Percentiles rank a stretch among this genome's conserved stretches.
Evolutionary conservation across 2,113 vertebrate genomes (phyloP).

Genomic region (Platichthys flesus): DNA sequence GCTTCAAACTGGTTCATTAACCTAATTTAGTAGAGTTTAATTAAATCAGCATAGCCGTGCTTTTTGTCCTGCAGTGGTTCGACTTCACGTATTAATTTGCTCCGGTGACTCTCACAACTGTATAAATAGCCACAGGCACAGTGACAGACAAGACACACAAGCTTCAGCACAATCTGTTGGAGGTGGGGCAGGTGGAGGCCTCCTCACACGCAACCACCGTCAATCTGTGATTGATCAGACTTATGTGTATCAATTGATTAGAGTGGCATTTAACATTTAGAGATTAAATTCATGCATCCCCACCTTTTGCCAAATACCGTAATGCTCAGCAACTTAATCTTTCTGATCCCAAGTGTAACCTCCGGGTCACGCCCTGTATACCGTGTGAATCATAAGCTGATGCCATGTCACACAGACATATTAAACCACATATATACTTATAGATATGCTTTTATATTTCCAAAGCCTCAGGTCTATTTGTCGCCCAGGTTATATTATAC

Average conservation of each 20-base stretch:
- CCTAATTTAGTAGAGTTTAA: constrained; percentile 1
- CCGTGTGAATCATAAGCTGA: constrained; percentile 1
- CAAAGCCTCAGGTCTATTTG: too few relatives aligned
- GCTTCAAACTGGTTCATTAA: constrained; percentile 12
- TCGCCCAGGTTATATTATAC: too few relatives aligned
- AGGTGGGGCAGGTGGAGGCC: constrained; percentile 13
- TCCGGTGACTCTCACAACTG: constrained; percentile 30
- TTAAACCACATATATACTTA: constrained; percentile 17
- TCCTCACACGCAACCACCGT: not conserved
- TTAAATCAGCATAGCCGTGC: constrained; percentile 21
- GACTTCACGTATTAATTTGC: constrained; percentile 19
- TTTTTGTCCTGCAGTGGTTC: constrained; percentile 37
- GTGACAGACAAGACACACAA: constrained; percentile 4
- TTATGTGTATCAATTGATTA: constrained; percentile 22
- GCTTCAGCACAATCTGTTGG: not conserved
- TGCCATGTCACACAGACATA: constrained; percentile 15
- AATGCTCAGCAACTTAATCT: constrained; percentile 41
- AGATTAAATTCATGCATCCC: constrained; percentile 20
- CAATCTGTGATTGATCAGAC: not conserved
- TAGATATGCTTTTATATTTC: too few relatives aligned
- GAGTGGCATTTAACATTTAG: constrained; percentile 13
- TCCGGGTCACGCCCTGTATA: not conserved
- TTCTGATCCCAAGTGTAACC: constrained; percentile 38
- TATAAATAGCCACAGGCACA: constrained; percentile 16
- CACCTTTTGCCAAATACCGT: constrained; percentile 1